Base-by-base conservation (phyloP, 2,113 vertebrate species). In the Eulacestoma nigropectus region DNA sequence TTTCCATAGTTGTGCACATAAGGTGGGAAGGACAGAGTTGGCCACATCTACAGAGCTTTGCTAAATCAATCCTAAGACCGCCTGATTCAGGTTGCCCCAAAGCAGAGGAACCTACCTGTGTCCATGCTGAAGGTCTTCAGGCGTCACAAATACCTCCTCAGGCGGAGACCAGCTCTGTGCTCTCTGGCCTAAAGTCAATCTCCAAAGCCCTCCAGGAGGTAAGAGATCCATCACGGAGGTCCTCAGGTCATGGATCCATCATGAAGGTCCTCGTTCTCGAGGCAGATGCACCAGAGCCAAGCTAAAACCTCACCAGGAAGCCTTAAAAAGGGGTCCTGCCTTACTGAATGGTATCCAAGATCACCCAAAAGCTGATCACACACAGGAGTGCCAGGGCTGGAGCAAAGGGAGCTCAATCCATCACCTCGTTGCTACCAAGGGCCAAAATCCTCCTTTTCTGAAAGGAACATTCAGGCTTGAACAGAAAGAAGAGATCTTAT, bases 311-410 rank as follows among this genome's bases (percentile, higher is more conserved):
- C 60, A 19, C 16, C 19, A n/a, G 6, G 19, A 84, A 57, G 60
- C 9, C 10, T 39, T 46, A 27, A n/a, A 74, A 37, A 62, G n/a
- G 37, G 26, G 15, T 57, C 42, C 13, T 74, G 55, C 49, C 13
- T 89, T 42, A 63, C 35, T 55, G 14, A 79, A 35, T 2, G 1
- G 68, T 39, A 21, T 29, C 46, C 60, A 57, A 30, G 37, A 35
- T 49, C 14, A 84, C 35, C 16, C 4, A 8, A 55, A 9, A 77
- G 55, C 37, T 62, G 59, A 77, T 32, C 25, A 22, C 9, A 65
- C 1, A 1, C 16, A 77, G 50, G 15, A 0, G 0, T 32, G 67
- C 21, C 1, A 2, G 29, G 14, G 22, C 25, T 90, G 62, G 33
- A 50, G 26, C 39, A 63, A 37, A 12, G 9, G 37, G 7, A 77